Evolutionary conservation across 2,797 vertebrate species (phyloP), one percentile per base, ranked within the genome.

Genomic region (Benthosema pterotum): DNA sequence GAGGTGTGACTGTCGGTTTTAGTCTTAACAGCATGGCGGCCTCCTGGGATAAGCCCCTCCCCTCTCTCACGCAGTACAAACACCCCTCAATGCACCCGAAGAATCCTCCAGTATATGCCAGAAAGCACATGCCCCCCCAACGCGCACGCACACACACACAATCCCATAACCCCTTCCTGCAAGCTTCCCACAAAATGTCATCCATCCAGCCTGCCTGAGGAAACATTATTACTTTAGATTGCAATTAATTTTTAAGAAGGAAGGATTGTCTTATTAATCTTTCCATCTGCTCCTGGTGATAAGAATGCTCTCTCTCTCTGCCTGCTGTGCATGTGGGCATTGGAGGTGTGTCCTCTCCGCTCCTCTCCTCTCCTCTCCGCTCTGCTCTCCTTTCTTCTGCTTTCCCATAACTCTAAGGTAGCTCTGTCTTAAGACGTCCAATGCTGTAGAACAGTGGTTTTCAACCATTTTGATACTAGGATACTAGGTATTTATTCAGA

Each of bases 191-290:
- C 52, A 25, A 25, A 70, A 38, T 38, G 32, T 38, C 32, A 38
- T 38, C 32, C 32, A 38, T 38, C 32, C 32, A 2, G 65, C 22
- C 72, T 65, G 67, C 48, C 74, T 82, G 71, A 63, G 79, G 66
- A 81, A 79, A 83, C 67, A 74, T 85, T 85, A 89, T 87, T 87
- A 81, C 65, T 59, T 73, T 75, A 80, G 65, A 82, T 78, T 83
- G 73, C 78, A 82, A 88, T 90, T 83, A 77, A 87, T 88, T 89
- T 90, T 82, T 83, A 86, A 82, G 77, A 83, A 63, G 50, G 65
- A 38, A 22, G 60, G 75, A 80, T 80, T 83, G 74, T 84, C 80
- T 83, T 75, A 74, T 88, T 89, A 82, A 78, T 88, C 75, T 84
- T 78, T 60, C 28, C 48, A 52, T 65, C 58, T 77, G 57, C 59